Conservation (phyloP, 1,140 invertebrate genomes). For the Drosophila nasuta region DNA sequence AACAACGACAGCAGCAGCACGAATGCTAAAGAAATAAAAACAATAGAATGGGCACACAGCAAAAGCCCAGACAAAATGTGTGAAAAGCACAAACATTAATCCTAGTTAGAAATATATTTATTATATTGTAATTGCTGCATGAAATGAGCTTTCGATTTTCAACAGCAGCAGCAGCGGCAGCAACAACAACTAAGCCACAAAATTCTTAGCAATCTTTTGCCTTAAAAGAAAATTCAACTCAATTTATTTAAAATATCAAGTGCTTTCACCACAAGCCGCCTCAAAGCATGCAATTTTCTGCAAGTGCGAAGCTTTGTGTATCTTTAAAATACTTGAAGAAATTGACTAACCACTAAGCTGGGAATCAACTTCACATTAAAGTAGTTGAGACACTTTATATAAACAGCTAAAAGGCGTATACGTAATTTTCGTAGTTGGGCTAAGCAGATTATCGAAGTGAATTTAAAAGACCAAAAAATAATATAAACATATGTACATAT, state of each 20-base stretch:
- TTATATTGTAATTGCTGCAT: slow-evolving; percentile 19
- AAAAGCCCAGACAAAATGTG: slow-evolving; percentile 39
- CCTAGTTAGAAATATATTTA: slow-evolving; percentile 21
- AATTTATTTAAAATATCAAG: slow-evolving; percentile 14
- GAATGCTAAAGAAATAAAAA: slow-evolving; percentile 24
- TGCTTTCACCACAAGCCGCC: slow-evolving; percentile 5
- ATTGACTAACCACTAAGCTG: no score
- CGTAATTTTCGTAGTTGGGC: no score
- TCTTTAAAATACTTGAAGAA: neutral
- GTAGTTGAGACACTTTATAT: no score
- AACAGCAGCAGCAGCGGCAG: neutral
- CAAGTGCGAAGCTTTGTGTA: neutral
- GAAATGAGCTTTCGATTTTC: slow-evolving; percentile 23
- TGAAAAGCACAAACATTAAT: slow-evolving; percentile 25
- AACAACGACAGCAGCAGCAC: neutral
- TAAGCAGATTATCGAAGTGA: no score
- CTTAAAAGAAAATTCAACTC: neutral
- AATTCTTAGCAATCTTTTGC: neutral
- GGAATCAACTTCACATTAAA: no score
- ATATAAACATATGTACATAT: no score
- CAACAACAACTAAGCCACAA: neutral
- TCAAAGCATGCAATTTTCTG: slow-evolving; percentile 15
- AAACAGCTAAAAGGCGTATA: no score
- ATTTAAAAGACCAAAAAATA: no score
- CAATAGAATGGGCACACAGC: slow-evolving; percentile 13